A percentile compares a stretch with the other conserved stretches of the same genome.
These are phyloP conservation scores for Gasterosteus nipponicus DNA, from an alignment of 2,113 vertebrate species.

Conservation along the genomic window DNA sequence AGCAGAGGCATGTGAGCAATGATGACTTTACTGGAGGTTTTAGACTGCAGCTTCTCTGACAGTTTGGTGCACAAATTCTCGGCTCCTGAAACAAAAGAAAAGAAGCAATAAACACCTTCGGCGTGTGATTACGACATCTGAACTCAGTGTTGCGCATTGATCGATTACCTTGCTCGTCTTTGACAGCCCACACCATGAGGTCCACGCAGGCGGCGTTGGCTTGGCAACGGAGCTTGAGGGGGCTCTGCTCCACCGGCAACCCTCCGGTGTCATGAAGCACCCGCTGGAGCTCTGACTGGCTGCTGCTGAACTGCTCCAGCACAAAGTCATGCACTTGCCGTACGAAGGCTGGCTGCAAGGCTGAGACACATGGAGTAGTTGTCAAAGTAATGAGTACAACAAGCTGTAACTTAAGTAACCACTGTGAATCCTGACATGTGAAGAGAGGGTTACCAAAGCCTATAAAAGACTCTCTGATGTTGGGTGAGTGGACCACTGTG, in stretches of 20 bases:
- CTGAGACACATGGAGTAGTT: conserved; percentile 65
- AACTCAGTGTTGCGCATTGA: conserved; percentile 9
- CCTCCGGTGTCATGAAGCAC: conserved; percentile 90
- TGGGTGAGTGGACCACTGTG: too few species aligned
- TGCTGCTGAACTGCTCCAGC: conserved; percentile 95
- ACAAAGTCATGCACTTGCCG: conserved; percentile 97
- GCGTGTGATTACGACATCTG: conserved; percentile 1
- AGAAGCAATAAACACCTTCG: conserved; percentile 18
- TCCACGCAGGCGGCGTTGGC: conserved; percentile 97
- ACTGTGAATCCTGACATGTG: too few species aligned
- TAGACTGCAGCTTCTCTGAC: conserved; percentile 96
- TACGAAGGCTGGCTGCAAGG: conserved; percentile 88
- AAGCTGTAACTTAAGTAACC: not conserved
- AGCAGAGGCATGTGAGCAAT: conserved; percentile 95
- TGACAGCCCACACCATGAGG: conserved; percentile 98
- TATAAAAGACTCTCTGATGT: too few species aligned
- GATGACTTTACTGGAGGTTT: conserved; percentile 96
- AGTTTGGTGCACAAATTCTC: conserved; percentile 95
- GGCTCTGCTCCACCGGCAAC: conserved; percentile 87
- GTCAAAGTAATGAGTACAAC: not conserved
- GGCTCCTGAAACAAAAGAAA: conserved; percentile 80
- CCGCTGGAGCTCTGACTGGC: conserved; percentile 93
- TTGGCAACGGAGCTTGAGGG: conserved; percentile 94
- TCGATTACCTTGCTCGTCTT: conserved; percentile 93
- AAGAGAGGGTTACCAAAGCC: too few species aligned